Percentiles rank a stretch among this genome's conserved stretches.
Conservation (phyloP, 2,113 vertebrate species). For the Hippocampus abdominalis region DNA sequence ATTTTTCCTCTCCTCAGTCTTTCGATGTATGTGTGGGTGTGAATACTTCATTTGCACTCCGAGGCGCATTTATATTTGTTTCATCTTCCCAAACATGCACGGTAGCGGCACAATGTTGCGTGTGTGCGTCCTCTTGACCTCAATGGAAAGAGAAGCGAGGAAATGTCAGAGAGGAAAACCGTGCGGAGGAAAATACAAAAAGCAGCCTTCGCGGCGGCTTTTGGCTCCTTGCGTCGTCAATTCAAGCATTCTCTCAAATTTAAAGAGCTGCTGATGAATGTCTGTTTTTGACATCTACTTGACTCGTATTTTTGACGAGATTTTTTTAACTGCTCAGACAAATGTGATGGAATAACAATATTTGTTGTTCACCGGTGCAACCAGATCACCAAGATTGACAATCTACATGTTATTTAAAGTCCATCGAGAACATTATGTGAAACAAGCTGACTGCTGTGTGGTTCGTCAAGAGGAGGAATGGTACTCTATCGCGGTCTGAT, state of each 20-base stretch:
- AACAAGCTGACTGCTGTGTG: constrained; percentile 11
- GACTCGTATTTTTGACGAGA: constrained; percentile 9
- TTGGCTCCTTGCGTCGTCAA: constrained; percentile 30
- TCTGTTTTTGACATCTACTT: constrained; percentile 25
- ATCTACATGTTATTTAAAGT: constrained; percentile 21
- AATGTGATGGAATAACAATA: constrained; percentile 8
- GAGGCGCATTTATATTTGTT: constrained; percentile 24
- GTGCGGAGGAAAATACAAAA: constrained; percentile 23
- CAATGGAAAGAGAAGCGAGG: constrained; percentile 26
- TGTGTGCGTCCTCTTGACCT: constrained; percentile 38
- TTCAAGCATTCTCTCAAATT: constrained; percentile 21
- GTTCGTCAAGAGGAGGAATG: constrained; percentile 20
- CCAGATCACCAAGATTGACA: constrained; percentile 9
- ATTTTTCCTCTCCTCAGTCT: constrained; percentile 30
- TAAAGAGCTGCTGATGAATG: constrained; percentile 21
- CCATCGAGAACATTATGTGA: constrained; percentile 18
- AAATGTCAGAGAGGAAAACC: constrained; percentile 37
- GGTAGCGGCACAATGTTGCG: constrained; percentile 9
- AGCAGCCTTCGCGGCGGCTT: constrained; percentile 1
- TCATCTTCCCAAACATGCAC: constrained; percentile 28
- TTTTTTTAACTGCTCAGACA: constrained; percentile 8
- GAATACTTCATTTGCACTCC: constrained; percentile 28
- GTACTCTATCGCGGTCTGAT: constrained; percentile 8
- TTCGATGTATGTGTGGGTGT: constrained; percentile 53
- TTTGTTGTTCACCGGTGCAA: constrained; percentile 9